phyloP scores from a whole-genome alignment of 2,888 invertebrate species.

The Agrochola lota region DNA sequence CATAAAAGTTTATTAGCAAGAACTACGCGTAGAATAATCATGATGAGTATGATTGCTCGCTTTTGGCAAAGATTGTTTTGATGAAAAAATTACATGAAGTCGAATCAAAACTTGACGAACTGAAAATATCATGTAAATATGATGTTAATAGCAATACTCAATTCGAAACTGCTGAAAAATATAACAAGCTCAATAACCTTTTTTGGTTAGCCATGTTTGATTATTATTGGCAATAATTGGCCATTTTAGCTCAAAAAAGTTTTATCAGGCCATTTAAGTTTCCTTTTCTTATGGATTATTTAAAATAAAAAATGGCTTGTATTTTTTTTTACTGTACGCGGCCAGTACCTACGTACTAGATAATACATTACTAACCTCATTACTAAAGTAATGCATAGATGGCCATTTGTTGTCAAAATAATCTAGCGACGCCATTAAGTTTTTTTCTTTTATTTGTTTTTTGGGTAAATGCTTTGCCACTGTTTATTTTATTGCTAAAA shows the following conservation, averaged over 20 bases:
- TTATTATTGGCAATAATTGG: slow-evolving; percentile 11
- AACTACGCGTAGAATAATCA: background rate
- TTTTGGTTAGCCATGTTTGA: slow-evolving; percentile 1
- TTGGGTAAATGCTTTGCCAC: background rate
- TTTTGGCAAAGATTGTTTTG: background rate
- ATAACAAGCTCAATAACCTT: background rate
- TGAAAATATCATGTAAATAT: background rate
- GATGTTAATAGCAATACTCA: background rate
- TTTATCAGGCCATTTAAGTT: background rate
- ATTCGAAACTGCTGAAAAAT: background rate
- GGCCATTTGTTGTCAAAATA: slow-evolving; percentile 6
- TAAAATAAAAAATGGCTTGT: background rate
- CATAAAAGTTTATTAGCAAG: slow-evolving; percentile 40
- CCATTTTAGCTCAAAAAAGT: background rate
- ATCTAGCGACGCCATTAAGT: background rate
- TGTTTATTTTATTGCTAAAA: background rate
- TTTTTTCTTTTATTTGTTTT: slow-evolving; percentile 8
- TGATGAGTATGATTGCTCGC: background rate
- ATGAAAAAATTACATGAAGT: background rate
- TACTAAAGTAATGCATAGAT: background rate
- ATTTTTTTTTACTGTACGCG: background rate
- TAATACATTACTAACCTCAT: background rate
- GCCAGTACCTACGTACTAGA: background rate
- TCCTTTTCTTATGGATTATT: background rate
- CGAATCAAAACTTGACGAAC: background rate